A percentile compares a stretch with the other conserved stretches of the same genome.
These are phyloP conservation scores for Apoda limacodes DNA, from an alignment of 2,888 invertebrate species.

Conservation along the genomic window DNA sequence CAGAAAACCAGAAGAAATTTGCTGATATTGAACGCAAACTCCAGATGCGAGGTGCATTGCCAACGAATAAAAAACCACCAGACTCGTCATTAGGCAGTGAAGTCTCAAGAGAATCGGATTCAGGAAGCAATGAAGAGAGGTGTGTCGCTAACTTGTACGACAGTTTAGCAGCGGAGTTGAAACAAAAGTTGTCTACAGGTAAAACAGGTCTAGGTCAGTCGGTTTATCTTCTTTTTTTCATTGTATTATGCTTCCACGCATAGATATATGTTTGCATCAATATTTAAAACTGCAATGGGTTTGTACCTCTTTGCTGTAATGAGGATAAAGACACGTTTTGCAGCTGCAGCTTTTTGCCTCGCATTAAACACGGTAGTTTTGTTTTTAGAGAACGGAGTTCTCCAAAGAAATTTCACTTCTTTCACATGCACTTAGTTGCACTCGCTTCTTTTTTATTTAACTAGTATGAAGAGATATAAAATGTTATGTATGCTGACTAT, in stretches of 20 bases:
- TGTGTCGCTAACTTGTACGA: conserved; percentile 85
- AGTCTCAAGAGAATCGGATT: conserved; percentile 77
- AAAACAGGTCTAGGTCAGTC: conserved; percentile 64
- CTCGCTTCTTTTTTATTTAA: too few species aligned
- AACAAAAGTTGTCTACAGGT: conserved; percentile 72
- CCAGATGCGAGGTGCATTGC: conserved; percentile 68
- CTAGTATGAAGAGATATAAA: too few species aligned
- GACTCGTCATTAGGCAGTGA: conserved; percentile 83
- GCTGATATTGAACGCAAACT: conserved; percentile 78
- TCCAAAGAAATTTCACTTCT: too few species aligned
- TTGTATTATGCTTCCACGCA: conserved; percentile 32
- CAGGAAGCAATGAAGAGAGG: conserved; percentile 77
- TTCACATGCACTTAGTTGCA: too few species aligned
- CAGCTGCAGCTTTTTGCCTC: too few species aligned
- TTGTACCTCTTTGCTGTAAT: too few species aligned
- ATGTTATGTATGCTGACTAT: too few species aligned
- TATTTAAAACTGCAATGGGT: too few species aligned
- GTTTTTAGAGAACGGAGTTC: too few species aligned
- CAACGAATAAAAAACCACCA: conserved; percentile 72
- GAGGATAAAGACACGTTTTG: too few species aligned
- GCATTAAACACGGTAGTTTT: too few species aligned
- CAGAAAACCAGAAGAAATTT: conserved; percentile 89
- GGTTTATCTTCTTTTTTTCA: conserved; percentile 22
- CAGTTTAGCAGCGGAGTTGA: conserved; percentile 90
- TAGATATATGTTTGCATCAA: conserved; percentile 27